A percentile compares a stretch with the other conserved stretches of the same genome.
Conservation (phyloP, 2,113 vertebrate species). For the Galemys pyrenaicus region DNA sequence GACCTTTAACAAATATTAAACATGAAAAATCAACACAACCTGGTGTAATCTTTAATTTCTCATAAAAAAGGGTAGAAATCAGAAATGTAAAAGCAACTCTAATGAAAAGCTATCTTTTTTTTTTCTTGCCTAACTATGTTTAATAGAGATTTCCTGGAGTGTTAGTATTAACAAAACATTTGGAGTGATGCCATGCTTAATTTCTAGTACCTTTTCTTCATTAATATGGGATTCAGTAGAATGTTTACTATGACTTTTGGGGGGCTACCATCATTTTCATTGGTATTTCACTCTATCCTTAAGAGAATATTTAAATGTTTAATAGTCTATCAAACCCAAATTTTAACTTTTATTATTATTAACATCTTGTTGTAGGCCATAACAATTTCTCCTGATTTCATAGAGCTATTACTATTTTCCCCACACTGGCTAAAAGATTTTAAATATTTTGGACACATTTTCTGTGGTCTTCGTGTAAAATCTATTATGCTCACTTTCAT, state of each 20-base stretch:
- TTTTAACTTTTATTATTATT: neutral
- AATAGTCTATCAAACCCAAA: neutral
- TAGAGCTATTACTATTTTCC: neutral
- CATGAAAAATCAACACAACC: neutral
- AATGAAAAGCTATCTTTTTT: neutral
- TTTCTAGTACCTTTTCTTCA: neutral
- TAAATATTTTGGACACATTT: neutral
- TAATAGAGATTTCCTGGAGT: neutral
- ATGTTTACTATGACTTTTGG: neutral
- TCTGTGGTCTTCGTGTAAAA: neutral
- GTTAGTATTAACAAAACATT: neutral
- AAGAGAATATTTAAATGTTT: neutral
- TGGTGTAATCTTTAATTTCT: neutral
- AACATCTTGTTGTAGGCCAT: neutral
- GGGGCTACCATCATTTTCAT: neutral
- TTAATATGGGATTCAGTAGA: neutral
- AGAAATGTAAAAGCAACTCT: neutral
- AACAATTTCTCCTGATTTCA: neutral
- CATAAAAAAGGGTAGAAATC: neutral
- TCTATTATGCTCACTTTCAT: neutral
- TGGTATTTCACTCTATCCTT: neutral
- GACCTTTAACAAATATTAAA: slow-evolving; percentile 22
- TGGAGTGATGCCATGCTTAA: neutral
- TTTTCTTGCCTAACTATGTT: neutral
- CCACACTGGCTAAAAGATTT: neutral